Evolutionary conservation across 2,888 invertebrate species (phyloP).

Genomic region (Mamestra brassicae): DNA sequence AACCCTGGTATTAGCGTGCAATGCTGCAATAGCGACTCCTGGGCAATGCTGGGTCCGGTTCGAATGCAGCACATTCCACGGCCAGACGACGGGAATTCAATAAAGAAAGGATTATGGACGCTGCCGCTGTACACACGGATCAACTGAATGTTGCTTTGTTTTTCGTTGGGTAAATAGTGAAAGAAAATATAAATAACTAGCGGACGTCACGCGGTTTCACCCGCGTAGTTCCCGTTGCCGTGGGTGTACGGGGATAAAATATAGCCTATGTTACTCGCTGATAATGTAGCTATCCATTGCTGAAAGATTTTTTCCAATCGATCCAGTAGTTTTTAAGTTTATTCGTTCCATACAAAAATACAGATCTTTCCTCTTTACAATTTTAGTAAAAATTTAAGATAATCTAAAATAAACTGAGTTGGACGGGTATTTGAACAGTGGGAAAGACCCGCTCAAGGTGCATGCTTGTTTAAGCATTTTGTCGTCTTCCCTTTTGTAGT

Average conservation of each 20-base stretch:
- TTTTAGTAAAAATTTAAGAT: too few relatives aligned
- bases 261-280: too few relatives aligned
- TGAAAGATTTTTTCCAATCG: too few relatives aligned
- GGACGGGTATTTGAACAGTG: neutral
- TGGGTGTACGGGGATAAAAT: too few relatives aligned
- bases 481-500: too few relatives aligned
- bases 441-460: neutral
- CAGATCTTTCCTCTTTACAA: too few relatives aligned
- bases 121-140: constrained; percentile 50
- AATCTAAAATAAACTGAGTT: neutral
- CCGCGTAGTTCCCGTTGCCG: too few relatives aligned
- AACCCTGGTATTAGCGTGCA: constrained; percentile 39
- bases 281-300: too few relatives aligned
- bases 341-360: too few relatives aligned
- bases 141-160: constrained; percentile 33
- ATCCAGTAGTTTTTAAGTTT: too few relatives aligned
- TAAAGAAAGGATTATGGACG: constrained; percentile 81
- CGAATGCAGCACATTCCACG: constrained; percentile 75
- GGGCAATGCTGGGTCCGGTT: constrained; percentile 60
- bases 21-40: constrained; percentile 57
- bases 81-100: constrained; percentile 82
- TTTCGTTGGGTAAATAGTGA: constrained; percentile 16
- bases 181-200: neutral
- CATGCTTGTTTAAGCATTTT: neutral
- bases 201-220: too few relatives aligned